Evolutionary conservation across 2,888 invertebrate species (phyloP).

Genomic region (Ennomos fuscantarius): DNA sequence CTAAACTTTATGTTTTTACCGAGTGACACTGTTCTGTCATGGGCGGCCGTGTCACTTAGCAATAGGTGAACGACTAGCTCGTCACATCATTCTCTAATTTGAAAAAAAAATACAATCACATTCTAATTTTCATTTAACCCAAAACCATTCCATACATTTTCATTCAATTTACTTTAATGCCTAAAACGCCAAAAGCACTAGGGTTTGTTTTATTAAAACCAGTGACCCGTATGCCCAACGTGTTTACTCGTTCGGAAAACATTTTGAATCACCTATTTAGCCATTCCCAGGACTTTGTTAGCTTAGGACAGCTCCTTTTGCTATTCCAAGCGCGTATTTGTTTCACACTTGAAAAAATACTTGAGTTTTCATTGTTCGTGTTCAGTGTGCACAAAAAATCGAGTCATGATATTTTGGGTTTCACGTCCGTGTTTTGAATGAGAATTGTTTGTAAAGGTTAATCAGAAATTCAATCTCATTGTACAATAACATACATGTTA

Average conservation of each 20-base stretch:
- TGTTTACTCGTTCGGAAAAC: conserved; percentile 13
- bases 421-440: too few species aligned
- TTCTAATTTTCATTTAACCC: conserved; percentile 1
- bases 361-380: background rate
- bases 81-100: too few species aligned
- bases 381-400: too few species aligned
- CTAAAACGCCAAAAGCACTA: conserved; percentile 5
- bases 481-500: too few species aligned
- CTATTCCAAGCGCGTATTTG: conserved; percentile 3
- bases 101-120: too few species aligned
- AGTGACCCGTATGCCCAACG: conserved; percentile 11
- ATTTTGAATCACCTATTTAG: conserved; percentile 19
- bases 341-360: conserved; percentile 14
- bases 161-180: conserved; percentile 4
- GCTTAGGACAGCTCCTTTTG: conserved; percentile 20
- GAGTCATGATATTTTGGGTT: too few species aligned
- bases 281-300: conserved; percentile 12
- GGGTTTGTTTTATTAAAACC: conserved; percentile 26
- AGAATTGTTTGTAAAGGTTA: too few species aligned
- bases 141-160: conserved; percentile 9
- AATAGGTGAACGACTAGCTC: too few species aligned
- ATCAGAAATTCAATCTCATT: too few species aligned
- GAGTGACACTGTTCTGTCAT: too few species aligned
- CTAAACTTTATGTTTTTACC: too few species aligned
- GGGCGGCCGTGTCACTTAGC: too few species aligned